These are phyloP conservation scores for Xiphophorus couchianus DNA, from an alignment of 2,113 vertebrate species.

Conservation along the genomic window DNA sequence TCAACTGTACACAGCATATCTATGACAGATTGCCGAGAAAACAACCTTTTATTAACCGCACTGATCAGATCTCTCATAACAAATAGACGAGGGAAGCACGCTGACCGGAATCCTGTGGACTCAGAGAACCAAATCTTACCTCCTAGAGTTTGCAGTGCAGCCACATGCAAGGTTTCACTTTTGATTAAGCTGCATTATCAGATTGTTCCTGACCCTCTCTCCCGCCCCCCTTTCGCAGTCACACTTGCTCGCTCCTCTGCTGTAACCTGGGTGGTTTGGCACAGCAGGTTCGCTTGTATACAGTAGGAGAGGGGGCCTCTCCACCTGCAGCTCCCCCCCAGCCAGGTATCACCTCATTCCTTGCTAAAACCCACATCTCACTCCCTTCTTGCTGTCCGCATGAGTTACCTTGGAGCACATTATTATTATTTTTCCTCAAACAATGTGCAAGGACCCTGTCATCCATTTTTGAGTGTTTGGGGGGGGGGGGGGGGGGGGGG, in stretches of 20 bases:
- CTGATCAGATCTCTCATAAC: background rate
- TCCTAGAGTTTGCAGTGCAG: background rate
- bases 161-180: slow-evolving; percentile 25
- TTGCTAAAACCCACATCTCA: slow-evolving; percentile 19
- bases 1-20: background rate
- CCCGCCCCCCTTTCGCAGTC: slow-evolving; percentile 8
- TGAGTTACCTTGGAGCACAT: slow-evolving; percentile 37
- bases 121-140: background rate
- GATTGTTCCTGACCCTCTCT: slow-evolving; percentile 15
- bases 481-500: slow-evolving; percentile 29
- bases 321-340: slow-evolving; percentile 64
- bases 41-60: background rate
- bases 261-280: slow-evolving; percentile 55
- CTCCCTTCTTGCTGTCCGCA: slow-evolving; percentile 51
- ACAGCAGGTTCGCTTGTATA: slow-evolving; percentile 65
- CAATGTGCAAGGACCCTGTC: slow-evolving; percentile 43
- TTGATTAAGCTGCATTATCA: slow-evolving; percentile 45
- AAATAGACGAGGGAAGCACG: background rate
- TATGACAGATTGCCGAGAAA: background rate
- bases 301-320: slow-evolving; percentile 42
- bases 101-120: background rate
- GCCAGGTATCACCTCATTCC: slow-evolving; percentile 45
- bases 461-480: slow-evolving; percentile 56
- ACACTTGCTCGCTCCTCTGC: slow-evolving; percentile 28
- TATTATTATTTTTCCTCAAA: slow-evolving; percentile 40